phyloP scores from a whole-genome alignment of 2,113 vertebrate species.

The Dasyprocta punctata region DNA sequence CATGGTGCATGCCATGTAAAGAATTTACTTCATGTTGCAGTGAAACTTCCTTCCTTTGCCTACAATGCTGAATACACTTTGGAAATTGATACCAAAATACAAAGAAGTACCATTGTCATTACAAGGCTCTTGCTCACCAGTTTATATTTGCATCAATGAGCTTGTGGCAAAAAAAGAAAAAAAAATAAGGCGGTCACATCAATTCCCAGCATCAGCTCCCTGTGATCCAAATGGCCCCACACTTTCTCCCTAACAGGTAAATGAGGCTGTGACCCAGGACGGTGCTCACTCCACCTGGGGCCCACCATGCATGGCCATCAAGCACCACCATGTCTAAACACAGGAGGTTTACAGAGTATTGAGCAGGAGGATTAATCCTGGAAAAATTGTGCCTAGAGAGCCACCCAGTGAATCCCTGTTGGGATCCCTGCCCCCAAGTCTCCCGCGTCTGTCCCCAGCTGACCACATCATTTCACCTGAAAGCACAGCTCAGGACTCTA shows the following conservation, averaged over 20 bases:
- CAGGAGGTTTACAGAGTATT: background rate
- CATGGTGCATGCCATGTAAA: background rate
- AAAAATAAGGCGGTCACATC: background rate
- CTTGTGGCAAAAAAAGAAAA: background rate
- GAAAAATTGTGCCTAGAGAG: background rate
- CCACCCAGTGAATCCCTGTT: background rate
- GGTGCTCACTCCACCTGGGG: background rate
- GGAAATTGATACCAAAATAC: no score
- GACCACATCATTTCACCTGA: background rate
- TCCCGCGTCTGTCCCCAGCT: background rate
- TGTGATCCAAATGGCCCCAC: background rate
- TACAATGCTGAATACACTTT: background rate
- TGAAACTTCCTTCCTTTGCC: background rate
- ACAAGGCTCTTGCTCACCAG: background rate
- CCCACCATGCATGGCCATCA: background rate
- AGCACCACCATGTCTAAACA: background rate
- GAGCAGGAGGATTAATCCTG: background rate
- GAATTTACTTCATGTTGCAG: background rate
- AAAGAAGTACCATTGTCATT: no score
- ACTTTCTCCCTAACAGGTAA: background rate
- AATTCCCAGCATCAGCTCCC: background rate
- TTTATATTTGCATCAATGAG: background rate
- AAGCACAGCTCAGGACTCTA: background rate
- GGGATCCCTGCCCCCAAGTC: background rate
- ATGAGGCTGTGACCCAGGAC: background rate